Evolutionary conservation across 2,888 invertebrate genomes (phyloP), one percentile per base, ranked within the genome.

Genomic region (Synergus gifuensis): DNA sequence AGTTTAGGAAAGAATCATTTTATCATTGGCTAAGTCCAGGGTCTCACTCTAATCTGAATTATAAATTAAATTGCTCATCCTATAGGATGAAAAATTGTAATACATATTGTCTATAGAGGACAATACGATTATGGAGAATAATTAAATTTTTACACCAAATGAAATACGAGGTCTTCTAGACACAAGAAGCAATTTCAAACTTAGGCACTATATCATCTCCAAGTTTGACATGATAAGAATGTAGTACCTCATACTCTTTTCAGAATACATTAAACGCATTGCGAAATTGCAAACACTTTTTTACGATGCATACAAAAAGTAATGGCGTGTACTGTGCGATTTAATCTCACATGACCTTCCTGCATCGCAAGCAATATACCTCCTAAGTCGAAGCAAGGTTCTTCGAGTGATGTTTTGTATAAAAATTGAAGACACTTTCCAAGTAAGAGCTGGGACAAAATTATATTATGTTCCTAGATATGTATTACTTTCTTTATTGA

Each of bases 291-390:
- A 54, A 73, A 54, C 28, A 49, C 49, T 49, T 73, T 73, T 73
- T 73, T 73, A 73, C 49, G 69, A 73, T 73, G 73, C 54, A 28
- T 73, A n/a, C 73, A 73, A 49, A 69, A 73, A 54, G 54, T 73
- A 73, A 73, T 73, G 54, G 73, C 73, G 36, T 40, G 54, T 54
- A n/a, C 49, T 54, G 8, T 36, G 36, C 54, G 54, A 54, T 73
- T 73, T 40, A 73, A 54, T 73, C 54, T 49, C 36, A 8, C 36
- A 54, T n/a, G 54, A 73, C 54, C 73, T 73, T 73, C 54, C 73
- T 73, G 73, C 73, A 40, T 73, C 2, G 54, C 54, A 36, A 54
- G 54, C 36, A 54, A 36, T 36, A 54, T 54, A 73, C 28, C 46
- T 69, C 49, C 54, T 73, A 54, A 67, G 67, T 46, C n/a, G 14